A percentile compares a stretch with the other conserved stretches of the same genome.
These are phyloP conservation scores for Apostichopus japonicus DNA, from an alignment of 35 echinoderm and acorn worm genomes.

Conservation along the genomic window DNA sequence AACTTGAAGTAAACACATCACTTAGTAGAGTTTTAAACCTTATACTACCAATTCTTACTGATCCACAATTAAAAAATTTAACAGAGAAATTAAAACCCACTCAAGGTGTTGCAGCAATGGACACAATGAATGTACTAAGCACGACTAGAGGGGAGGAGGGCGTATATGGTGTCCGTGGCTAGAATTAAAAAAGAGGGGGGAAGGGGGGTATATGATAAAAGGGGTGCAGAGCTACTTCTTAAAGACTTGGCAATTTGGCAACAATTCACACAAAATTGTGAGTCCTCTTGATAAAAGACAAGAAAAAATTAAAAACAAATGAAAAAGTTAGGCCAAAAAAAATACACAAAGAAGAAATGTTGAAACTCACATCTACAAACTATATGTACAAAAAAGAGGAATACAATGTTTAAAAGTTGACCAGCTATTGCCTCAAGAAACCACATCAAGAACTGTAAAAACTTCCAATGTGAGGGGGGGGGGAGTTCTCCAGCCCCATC, in stretches of 20 bases:
- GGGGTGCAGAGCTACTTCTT: slow-evolving; percentile 15
- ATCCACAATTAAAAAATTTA: not conserved
- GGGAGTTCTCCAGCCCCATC: not conserved
- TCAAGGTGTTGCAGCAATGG: not conserved
- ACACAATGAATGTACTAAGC: not conserved
- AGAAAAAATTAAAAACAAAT: not conserved
- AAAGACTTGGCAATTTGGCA: slow-evolving; percentile 64
- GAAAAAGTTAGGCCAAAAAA: slow-evolving; percentile 33
- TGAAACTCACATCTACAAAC: slow-evolving; percentile 64
- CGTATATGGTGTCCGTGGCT: too few relatives aligned
- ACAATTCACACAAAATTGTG: slow-evolving; percentile 34
- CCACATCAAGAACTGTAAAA: not conserved
- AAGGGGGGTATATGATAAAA: not conserved
- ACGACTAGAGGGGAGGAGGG: not conserved
- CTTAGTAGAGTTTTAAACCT: not conserved
- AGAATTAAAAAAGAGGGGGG: not conserved
- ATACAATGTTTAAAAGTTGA: slow-evolving; percentile 59
- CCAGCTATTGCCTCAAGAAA: slow-evolving; percentile 56
- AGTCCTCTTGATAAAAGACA: not conserved
- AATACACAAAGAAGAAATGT: slow-evolving; percentile 36
- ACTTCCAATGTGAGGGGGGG: not conserved
- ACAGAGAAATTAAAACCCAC: not conserved
- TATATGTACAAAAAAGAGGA: slow-evolving; percentile 60
- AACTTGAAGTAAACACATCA: not conserved
- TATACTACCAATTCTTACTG: not conserved